Percentiles rank a stretch among this genome's conserved stretches.
These are phyloP conservation scores for Chaetops frenatus DNA, from an alignment of 2,113 vertebrate species.

Conservation along the genomic window DNA sequence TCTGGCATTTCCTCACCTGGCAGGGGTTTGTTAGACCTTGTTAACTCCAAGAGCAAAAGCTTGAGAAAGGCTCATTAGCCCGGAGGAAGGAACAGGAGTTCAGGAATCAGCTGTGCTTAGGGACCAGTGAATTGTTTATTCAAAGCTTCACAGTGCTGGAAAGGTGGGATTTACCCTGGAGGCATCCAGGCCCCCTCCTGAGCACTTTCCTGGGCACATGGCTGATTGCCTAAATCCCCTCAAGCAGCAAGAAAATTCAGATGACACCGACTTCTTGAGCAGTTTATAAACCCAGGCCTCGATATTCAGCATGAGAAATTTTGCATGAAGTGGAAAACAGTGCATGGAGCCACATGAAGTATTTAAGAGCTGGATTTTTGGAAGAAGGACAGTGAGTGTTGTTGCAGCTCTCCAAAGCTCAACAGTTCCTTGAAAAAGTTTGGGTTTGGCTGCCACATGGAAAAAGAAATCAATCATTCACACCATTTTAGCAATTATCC, in stretches of 20 bases:
- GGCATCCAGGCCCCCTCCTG: neutral
- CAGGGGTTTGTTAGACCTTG: neutral
- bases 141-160: neutral
- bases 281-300: neutral
- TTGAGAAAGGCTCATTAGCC: neutral
- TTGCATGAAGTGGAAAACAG: neutral
- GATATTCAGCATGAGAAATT: neutral
- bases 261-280: neutral
- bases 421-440: neutral
- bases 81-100: neutral
- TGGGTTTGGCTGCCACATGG: neutral
- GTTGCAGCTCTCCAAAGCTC: neutral
- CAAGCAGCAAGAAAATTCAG: neutral
- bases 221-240: neutral
- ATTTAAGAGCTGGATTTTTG: neutral
- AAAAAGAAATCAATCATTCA: neutral
- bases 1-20: neutral
- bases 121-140: neutral
- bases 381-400: neutral
- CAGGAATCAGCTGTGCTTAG: neutral
- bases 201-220: neutral
- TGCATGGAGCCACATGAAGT: neutral
- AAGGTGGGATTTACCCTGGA: neutral
- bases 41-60: neutral
- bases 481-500: neutral